Conservation (phyloP, 1,140 invertebrate species). For the Halictus rubicundus region DNA sequence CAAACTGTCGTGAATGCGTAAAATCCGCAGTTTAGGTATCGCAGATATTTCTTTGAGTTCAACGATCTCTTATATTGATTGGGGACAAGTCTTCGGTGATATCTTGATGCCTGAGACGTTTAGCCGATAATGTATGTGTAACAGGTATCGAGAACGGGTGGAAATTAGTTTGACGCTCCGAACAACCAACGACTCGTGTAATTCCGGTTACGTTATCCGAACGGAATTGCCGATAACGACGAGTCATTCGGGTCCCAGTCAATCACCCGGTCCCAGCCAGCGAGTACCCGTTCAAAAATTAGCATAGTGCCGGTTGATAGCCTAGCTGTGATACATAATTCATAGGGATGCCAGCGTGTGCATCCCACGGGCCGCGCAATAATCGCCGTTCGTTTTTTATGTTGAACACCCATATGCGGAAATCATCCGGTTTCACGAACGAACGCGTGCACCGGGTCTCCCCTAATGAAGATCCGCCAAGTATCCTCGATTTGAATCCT, state of each 20-base stretch:
- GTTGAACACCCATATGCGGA: conserved; percentile 59
- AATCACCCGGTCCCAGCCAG: conserved; percentile 33
- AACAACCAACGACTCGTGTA: conserved; percentile 5
- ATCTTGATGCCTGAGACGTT: background rate
- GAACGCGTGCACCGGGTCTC: conserved; percentile 29
- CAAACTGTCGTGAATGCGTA: too few relatives aligned
- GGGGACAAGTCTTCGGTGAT: background rate
- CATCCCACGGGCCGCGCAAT: conserved; percentile 28
- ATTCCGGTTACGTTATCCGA: conserved; percentile 32
- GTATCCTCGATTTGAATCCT: conserved; percentile 23
- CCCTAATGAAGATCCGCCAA: conserved; percentile 28
- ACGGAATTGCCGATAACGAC: conserved; percentile 31
- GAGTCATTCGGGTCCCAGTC: conserved; percentile 44
- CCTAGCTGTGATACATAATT: conserved; percentile 58
- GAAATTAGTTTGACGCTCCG: conserved; percentile 7
- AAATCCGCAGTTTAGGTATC: too few relatives aligned
- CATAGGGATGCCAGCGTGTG: conserved; percentile 30
- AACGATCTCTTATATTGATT: too few relatives aligned
- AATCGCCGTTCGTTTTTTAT: conserved; percentile 41
- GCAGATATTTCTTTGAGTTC: too few relatives aligned
- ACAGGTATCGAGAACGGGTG: background rate
- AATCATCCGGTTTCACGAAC: conserved; percentile 26
- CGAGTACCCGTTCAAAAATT: conserved; percentile 49
- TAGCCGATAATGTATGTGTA: background rate
- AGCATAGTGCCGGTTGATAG: conserved; percentile 60